phyloP scores from a whole-genome alignment of 2,888 invertebrate species.

The Eueremaeus valkanovi region DNA sequence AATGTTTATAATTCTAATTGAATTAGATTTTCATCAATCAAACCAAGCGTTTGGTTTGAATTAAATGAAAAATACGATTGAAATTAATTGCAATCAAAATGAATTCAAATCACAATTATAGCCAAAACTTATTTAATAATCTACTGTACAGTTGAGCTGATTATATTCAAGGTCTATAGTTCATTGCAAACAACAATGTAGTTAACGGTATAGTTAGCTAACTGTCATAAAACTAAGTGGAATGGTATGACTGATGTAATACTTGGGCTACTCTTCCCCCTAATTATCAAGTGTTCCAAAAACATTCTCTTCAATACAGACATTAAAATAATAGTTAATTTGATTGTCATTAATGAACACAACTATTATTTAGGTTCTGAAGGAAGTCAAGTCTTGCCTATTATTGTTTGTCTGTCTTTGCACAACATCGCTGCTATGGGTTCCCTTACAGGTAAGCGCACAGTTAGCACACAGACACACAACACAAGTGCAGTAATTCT shows the following conservation, averaged over 20 bases:
- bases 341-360: neutral
- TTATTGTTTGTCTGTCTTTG: conserved; percentile 36
- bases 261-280: conserved; percentile 4
- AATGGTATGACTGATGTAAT: neutral
- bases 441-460: conserved; percentile 40
- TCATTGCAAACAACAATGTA: conserved; percentile 13
- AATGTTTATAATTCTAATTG: too few species aligned
- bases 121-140: neutral
- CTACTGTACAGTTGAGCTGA: neutral
- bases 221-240: neutral
- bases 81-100: too few species aligned
- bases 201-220: neutral
- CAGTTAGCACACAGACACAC: neutral
- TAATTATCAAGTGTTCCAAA: conserved; percentile 8
- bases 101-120: neutral
- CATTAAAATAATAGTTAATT: neutral
- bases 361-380: conserved; percentile 36
- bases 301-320: neutral
- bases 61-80: too few species aligned
- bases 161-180: conserved; percentile 20
- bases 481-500: too few species aligned
- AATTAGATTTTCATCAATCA: too few species aligned
- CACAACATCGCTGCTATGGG: conserved; percentile 36
- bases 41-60: too few species aligned
- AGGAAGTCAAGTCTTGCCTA: conserved; percentile 38